Base-by-base conservation (phyloP, 2,888 invertebrate genomes). In the Gerris lacustris region DNA sequence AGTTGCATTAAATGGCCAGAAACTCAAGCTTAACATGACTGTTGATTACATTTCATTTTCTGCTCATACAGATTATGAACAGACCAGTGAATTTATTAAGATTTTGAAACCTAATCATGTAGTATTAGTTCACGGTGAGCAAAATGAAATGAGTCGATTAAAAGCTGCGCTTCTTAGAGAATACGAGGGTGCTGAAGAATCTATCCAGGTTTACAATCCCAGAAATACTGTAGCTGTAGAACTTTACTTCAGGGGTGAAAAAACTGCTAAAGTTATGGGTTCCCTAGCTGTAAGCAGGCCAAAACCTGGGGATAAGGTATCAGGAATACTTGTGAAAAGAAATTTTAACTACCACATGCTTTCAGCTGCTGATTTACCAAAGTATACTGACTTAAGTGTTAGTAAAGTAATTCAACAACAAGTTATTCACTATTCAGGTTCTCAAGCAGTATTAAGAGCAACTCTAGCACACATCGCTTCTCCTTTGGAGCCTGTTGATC, bases 21-120 rank as follows among this genome's bases (percentile, higher is more conserved):
- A 96, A 81, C 82, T 99, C 71, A 96, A 96, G 0, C 83, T 98
- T 64, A 95, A 94, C 81, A 96, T 96, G 91, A 95, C 96, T 0
- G 97, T 99, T 0, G 96, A 98, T 82, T 99, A 99, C 81, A 99
- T 99, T 77, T 98, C 97, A 0, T 99, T 99, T 83, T 98, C 98
- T 0, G 99, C 99, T 0, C 99, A 99, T 80, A 98, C 99, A 0
- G 97, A 97, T 82, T 97, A 95, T 80, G 91, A 94, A 80, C 96
- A 96, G 82, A 99, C 98, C 0, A 94, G 95, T 67, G 96, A 97
- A 83, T 99, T 99, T 79, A 93, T 99, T 75, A 86, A 96, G 68
- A 87, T 91, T 68, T 82, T 99, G 66, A 94, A 94, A 79, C 99
- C 99, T 6, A 92, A 96, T 0, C 97, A 99, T 81, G 93, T 99